Evolutionary conservation across 1,140 invertebrate species (phyloP).

Genomic region (Campoletis sonorensis): DNA sequence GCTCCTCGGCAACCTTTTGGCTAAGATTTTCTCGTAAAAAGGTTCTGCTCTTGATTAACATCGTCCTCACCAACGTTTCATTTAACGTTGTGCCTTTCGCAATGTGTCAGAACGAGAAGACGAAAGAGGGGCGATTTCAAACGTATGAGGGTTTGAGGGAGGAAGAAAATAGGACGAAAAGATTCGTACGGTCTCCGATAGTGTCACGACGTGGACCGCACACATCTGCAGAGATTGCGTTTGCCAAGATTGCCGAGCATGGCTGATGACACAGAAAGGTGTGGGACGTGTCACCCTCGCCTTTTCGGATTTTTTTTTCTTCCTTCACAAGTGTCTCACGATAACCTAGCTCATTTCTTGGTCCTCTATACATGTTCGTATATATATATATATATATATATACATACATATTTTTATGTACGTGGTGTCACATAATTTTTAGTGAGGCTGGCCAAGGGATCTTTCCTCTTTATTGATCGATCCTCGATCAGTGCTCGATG

Average conservation of each 20-base stretch:
- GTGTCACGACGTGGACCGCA: slow-evolving; percentile 6
- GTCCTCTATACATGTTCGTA: background rate
- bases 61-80: slow-evolving; percentile 30
- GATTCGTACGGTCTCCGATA: slow-evolving; percentile 3
- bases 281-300: slow-evolving; percentile 34
- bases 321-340: background rate
- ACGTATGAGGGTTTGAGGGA: background rate
- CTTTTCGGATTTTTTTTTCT: slow-evolving; percentile 2
- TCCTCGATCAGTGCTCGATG: slow-evolving; percentile 22
- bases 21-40: slow-evolving; percentile 59
- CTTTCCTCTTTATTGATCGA: slow-evolving; percentile 34
- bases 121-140: background rate
- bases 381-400: background rate
- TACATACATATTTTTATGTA: background rate
- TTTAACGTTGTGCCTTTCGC: slow-evolving; percentile 14
- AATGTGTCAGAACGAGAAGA: background rate
- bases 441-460: background rate
- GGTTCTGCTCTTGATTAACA: slow-evolving; percentile 64
- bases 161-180: background rate
- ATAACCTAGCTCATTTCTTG: slow-evolving; percentile 11
- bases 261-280: slow-evolving; percentile 16
- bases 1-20: slow-evolving; percentile 23
- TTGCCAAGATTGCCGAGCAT: slow-evolving; percentile 30
- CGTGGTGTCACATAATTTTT: slow-evolving; percentile 2
- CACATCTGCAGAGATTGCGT: slow-evolving; percentile 25